Evolutionary conservation across 2,888 invertebrate genomes (phyloP).

Genomic region (Watsonalla cultraria): DNA sequence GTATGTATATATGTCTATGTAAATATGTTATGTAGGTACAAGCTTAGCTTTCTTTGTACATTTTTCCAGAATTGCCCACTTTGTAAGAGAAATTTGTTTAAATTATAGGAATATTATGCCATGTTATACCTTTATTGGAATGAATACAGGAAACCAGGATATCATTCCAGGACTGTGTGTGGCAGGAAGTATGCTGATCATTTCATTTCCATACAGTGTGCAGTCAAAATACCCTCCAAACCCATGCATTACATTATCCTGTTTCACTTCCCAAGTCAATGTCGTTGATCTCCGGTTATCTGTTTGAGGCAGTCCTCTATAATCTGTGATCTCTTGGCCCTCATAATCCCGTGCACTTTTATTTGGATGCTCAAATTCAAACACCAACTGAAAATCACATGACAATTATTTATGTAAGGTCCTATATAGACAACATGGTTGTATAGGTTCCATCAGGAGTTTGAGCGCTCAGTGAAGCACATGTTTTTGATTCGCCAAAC

Average conservation of each 20-base stretch:
- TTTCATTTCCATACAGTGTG: conserved; percentile 89
- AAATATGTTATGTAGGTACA: no score
- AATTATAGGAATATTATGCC: not conserved
- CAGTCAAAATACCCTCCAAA: conserved; percentile 98
- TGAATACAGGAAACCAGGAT: conserved; percentile 98
- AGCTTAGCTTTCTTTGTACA: no score
- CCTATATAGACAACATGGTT: no score
- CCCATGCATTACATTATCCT: conserved; percentile 92
- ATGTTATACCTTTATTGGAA: conserved; percentile 86
- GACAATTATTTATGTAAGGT: not conserved
- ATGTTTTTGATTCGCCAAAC: no score
- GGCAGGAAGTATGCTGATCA: conserved; percentile 92
- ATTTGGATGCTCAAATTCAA: conserved; percentile 95
- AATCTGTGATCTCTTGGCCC: conserved; percentile 81
- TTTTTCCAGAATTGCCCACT: no score
- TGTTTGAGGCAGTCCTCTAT: conserved; percentile 81
- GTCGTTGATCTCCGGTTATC: conserved; percentile 87
- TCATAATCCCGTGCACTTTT: conserved; percentile 83
- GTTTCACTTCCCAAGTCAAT: conserved; percentile 82
- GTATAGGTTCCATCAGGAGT: no score
- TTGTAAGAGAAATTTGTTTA: not conserved
- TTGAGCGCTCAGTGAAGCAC: no score
- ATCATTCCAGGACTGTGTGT: conserved; percentile 96
- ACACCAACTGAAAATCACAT: conserved; percentile 79
- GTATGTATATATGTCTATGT: no score